Conservation (phyloP, 2,797 vertebrate species). For the Chiroxiphia lanceolata region DNA sequence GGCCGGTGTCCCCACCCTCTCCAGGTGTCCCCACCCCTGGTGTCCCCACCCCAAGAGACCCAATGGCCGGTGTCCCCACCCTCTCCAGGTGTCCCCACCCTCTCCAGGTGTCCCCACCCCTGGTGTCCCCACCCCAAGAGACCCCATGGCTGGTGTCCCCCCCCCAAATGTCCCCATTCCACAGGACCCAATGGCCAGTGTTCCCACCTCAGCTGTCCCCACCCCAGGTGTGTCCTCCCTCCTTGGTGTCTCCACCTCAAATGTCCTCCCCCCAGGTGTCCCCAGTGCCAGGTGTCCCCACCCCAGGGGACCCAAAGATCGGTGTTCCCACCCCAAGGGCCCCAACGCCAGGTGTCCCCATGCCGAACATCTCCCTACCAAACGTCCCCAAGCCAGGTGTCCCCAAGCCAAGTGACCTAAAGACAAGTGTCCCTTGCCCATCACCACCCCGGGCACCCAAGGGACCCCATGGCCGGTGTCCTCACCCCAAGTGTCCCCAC, state of each 20-base stretch:
- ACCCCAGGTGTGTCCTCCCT: too few relatives aligned
- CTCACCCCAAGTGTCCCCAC: neutral
- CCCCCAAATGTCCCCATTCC: rapidly evolving
- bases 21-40: neutral
- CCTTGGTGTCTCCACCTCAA: too few relatives aligned
- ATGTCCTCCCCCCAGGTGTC: neutral
- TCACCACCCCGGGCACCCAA: neutral
- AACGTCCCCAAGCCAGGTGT: neutral
- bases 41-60: neutral
- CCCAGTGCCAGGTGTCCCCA: neutral
- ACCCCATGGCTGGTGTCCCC: neutral
- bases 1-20: neutral
- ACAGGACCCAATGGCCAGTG: neutral
- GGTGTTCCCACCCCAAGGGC: neutral
- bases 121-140: neutral
- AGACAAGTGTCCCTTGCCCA: neutral
- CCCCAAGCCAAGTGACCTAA: neutral
- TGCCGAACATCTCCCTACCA: too few relatives aligned
- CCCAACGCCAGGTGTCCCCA: neutral
- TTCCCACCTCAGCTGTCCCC: neutral
- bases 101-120: neutral
- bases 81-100: neutral
- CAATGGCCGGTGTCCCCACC: neutral
- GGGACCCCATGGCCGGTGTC: neutral
- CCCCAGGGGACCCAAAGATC: neutral